Evolutionary conservation across 2,113 vertebrate species (phyloP), one percentile per base, ranked within the genome.

Genomic region (Camelus bactrianus): DNA sequence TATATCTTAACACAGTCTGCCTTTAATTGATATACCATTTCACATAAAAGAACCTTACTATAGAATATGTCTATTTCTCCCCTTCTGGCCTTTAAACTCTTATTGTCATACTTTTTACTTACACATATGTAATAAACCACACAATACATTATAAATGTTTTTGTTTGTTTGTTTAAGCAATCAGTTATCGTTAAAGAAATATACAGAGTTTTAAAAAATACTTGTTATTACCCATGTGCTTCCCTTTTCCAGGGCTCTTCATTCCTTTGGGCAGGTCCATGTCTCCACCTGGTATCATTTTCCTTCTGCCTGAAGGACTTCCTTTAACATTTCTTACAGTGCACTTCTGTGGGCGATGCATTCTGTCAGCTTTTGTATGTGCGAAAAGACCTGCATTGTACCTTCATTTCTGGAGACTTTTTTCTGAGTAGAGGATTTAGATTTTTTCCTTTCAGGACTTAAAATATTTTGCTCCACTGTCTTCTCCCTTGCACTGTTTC

Each of bases 171-270:
- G 38, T 96, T 87, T 85, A 89, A 82, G 48, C 19, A 91, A 54
- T 64, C 52, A 80, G 46, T 73, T 84, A 82, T 84, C 56, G 79
- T 88, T 46, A 95, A 81, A 89, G 90, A 83, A 46, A 96, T 69
- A 84, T 26, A 82, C 60, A 56, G 2, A 3, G 6, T 42, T 42
- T 42, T 42, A 42, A 42, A 42, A 42, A 42, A 42, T 42, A 42
- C 38, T 42, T 42, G 38, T 42, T 42, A 42, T 81, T 46, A 32
- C 58, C 6, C 5, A 6, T 28, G n/a, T 64, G 32, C 14, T 79
- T 70, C 28, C 15, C 62, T 85, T 86, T 95, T 52, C 54, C 65
- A 60, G 42, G 30, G 81, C 64, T 70, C 15, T 22, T 95, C 77
- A 52, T 88, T 94, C 46, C 58, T 93, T 70, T 70, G 75, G 58